phyloP scores from a whole-genome alignment of 2,888 invertebrate species.

The Isoperla grammatica region DNA sequence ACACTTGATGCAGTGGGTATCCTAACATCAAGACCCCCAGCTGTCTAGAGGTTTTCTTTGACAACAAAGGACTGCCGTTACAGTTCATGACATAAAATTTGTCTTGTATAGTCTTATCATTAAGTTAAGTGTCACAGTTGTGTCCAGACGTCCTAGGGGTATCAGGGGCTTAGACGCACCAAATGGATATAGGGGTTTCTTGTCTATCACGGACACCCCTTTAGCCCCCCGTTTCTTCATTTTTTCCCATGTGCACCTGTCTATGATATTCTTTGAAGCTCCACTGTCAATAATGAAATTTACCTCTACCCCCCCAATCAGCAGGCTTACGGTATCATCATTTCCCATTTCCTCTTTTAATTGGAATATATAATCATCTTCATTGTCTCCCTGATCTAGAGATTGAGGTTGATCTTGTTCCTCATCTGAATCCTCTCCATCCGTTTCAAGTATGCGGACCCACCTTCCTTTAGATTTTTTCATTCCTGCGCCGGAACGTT shows the following conservation, averaged over 20 bases:
- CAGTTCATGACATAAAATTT: conserved; percentile 14
- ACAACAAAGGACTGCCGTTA: conserved; percentile 10
- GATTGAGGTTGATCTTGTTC: too few species aligned
- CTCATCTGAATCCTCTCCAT: too few species aligned
- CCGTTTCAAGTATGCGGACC: too few species aligned
- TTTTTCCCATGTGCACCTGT: conserved; percentile 2
- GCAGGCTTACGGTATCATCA: not conserved
- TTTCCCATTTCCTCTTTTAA: not conserved
- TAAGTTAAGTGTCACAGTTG: not conserved
- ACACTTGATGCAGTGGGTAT: too few species aligned
- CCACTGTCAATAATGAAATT: conserved; percentile 16
- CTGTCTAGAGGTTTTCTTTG: conserved; percentile 6
- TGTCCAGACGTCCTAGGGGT: not conserved
- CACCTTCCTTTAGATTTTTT: too few species aligned
- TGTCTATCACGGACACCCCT: not conserved
- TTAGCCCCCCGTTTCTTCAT: not conserved
- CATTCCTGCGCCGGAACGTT: too few species aligned
- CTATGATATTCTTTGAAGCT: conserved; percentile 11
- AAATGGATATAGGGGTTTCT: conserved; percentile 2
- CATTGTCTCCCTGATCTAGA: too few species aligned
- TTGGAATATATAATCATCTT: too few species aligned
- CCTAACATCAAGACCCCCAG: conserved; percentile 13
- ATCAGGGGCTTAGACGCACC: not conserved
- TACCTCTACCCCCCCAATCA: conserved; percentile 14
- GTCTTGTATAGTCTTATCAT: not conserved